Conservation (phyloP, 1,140 invertebrate species). For the Meteorus sp. region DNA sequence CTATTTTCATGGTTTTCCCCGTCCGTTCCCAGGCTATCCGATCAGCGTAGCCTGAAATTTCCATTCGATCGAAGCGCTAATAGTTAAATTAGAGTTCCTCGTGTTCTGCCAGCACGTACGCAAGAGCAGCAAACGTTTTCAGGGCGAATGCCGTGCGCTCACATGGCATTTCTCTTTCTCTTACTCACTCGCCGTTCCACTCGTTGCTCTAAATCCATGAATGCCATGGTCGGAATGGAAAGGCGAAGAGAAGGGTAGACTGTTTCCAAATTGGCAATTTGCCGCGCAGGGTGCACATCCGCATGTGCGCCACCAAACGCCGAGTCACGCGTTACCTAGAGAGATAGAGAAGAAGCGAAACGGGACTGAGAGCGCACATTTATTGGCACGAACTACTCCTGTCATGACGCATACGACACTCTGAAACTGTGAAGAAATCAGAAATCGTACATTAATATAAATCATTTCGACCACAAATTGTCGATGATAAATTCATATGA, state of each 20-base stretch:
- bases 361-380: too few species aligned
- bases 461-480: too few species aligned
- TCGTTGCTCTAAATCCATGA: background rate
- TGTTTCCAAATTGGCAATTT: constrained; percentile 35
- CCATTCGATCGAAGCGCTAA: constrained; percentile 31
- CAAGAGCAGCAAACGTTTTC: constrained; percentile 2
- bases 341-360: background rate
- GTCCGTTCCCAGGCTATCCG: background rate
- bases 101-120: constrained; percentile 19
- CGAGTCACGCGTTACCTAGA: constrained; percentile 16
- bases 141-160: background rate
- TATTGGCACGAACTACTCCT: too few species aligned
- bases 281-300: constrained; percentile 25
- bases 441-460: too few species aligned
- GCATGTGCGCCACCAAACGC: constrained; percentile 25
- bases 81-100: constrained; percentile 33
- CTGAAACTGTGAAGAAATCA: too few species aligned
- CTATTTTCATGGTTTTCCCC: background rate
- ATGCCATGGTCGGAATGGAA: too few species aligned
- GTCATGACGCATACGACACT: too few species aligned
- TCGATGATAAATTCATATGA: too few species aligned
- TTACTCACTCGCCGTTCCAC: constrained; percentile 10
- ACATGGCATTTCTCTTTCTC: background rate
- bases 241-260: background rate
- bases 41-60: constrained; percentile 23